Conservation (phyloP, 2,888 invertebrate genomes). For the Spatulosminthurus flaviceps region DNA sequence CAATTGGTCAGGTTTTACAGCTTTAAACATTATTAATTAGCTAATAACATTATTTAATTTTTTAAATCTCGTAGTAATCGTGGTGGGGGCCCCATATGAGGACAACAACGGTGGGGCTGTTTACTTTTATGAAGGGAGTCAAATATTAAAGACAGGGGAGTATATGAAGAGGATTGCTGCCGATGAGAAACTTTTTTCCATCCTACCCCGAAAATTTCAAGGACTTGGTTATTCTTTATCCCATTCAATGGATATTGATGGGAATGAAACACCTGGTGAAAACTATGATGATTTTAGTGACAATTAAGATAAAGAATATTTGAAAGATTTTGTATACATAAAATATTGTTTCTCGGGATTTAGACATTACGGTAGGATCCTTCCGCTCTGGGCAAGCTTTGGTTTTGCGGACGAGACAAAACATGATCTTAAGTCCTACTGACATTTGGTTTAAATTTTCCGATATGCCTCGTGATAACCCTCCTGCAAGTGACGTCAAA, state of each 20-base stretch:
- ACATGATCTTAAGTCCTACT: too few species aligned
- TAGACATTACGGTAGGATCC: too few species aligned
- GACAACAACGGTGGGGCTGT: neutral
- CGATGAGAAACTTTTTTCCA: neutral
- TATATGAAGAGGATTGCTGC: slow-evolving; percentile 1
- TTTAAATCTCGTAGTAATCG: neutral
- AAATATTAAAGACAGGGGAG: neutral
- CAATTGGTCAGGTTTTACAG: too few species aligned
- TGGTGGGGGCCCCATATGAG: slow-evolving; percentile 9
- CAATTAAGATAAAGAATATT: neutral
- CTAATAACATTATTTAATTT: neutral
- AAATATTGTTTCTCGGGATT: neutral
- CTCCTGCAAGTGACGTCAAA: too few species aligned
- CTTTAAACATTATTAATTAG: too few species aligned
- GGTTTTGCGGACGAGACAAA: too few species aligned
- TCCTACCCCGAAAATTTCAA: neutral
- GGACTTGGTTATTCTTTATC: slow-evolving; percentile 16
- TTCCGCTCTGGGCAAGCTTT: too few species aligned
- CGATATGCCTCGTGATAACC: too few species aligned
- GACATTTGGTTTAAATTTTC: too few species aligned
- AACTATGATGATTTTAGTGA: neutral
- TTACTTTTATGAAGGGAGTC: neutral
- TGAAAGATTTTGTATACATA: neutral
- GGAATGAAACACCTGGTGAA: slow-evolving; percentile 9
- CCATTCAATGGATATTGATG: neutral